Conservation (phyloP, 1,140 invertebrate genomes). For the Drosophila pruinosa region DNA sequence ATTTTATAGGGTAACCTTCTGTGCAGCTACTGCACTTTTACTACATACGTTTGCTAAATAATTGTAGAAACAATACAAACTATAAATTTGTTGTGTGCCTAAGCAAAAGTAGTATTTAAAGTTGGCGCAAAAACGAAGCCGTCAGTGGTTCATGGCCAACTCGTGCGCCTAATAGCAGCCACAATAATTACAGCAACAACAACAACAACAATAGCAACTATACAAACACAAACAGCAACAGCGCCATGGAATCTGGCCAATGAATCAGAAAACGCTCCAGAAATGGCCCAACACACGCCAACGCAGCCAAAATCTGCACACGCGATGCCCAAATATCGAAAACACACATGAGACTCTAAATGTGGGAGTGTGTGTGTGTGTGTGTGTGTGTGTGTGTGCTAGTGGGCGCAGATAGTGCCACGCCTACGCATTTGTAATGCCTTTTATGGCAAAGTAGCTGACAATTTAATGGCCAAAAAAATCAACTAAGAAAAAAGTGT, state of each 20-base stretch:
- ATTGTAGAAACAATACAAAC: slow-evolving; percentile 7
- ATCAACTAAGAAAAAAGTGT: slow-evolving; percentile 15
- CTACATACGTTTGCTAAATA: background rate
- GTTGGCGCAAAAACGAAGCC: slow-evolving; percentile 11
- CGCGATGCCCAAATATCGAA: slow-evolving; percentile 56
- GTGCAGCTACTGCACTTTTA: slow-evolving; percentile 6
- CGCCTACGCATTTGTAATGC: slow-evolving; percentile 36
- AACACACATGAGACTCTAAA: slow-evolving; percentile 4
- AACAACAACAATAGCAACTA: slow-evolving; percentile 33
- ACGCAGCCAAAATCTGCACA: slow-evolving; percentile 51
- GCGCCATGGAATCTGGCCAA: slow-evolving; percentile 72
- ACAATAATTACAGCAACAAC: slow-evolving; percentile 51
- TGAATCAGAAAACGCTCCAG: slow-evolving; percentile 55
- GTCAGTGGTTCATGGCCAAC: slow-evolving; percentile 76
- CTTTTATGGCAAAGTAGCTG: slow-evolving; percentile 41
- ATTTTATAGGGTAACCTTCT: background rate
- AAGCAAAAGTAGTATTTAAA: slow-evolving; percentile 35
- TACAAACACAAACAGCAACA: slow-evolving; percentile 35
- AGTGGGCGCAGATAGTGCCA: slow-evolving; percentile 27
- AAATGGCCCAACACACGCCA: slow-evolving; percentile 45
- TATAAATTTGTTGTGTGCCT: slow-evolving; percentile 39
- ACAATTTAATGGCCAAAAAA: slow-evolving; percentile 32
- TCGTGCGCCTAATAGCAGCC: slow-evolving; percentile 69
- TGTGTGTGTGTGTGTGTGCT: background rate
- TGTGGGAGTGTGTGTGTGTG: background rate